Percentiles rank a stretch among this genome's conserved stretches.
Evolutionary conservation across 2,888 invertebrate genomes (phyloP).

Genomic region (Colostygia pectinataria): DNA sequence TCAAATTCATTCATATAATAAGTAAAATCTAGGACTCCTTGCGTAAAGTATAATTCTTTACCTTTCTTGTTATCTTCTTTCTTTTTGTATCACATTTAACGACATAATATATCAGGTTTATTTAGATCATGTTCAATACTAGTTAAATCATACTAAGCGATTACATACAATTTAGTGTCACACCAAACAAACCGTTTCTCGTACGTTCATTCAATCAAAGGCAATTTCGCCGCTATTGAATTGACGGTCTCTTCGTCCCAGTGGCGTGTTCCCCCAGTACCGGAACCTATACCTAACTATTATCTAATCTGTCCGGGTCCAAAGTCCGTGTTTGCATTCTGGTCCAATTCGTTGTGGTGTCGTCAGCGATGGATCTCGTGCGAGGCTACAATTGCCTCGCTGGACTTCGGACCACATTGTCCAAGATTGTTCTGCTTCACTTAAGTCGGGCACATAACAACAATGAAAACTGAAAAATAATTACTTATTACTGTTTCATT

Average conservation of each 20-base stretch:
- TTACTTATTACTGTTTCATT: no score
- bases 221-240: slow-evolving; percentile 22
- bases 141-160: slow-evolving; percentile 20
- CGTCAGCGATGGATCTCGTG: slow-evolving; percentile 48
- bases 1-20: no score
- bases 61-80: neutral
- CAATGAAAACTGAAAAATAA: neutral
- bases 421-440: slow-evolving; percentile 36
- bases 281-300: slow-evolving; percentile 10
- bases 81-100: no score
- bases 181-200: slow-evolving; percentile 26
- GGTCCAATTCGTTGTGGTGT: slow-evolving; percentile 42
- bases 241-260: slow-evolving; percentile 18
- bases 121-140: neutral
- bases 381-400: slow-evolving; percentile 50
- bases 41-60: neutral
- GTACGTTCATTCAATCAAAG: slow-evolving; percentile 31
- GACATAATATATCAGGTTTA: no score
- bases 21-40: neutral
- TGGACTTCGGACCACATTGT: slow-evolving; percentile 65
- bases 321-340: slow-evolving; percentile 53
- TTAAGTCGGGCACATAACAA: slow-evolving; percentile 36
- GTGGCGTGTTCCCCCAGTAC: slow-evolving; percentile 19
- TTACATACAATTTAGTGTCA: slow-evolving; percentile 22
- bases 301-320: slow-evolving; percentile 28